A percentile compares a stretch with the other conserved stretches of the same genome.
Conservation (phyloP, 2,888 invertebrate species). For the Brachylomia viminalis region DNA sequence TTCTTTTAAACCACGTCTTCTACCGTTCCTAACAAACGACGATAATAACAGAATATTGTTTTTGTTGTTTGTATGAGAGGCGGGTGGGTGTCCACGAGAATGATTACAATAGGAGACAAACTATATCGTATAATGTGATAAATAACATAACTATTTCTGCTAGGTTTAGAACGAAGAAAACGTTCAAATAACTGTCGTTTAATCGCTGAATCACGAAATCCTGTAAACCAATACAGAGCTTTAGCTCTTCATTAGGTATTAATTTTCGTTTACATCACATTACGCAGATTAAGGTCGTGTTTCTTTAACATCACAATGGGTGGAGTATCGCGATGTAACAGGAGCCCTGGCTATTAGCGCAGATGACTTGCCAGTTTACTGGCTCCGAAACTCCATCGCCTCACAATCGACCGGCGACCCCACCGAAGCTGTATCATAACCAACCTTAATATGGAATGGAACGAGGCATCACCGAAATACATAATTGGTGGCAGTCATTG, state of each 20-base stretch:
- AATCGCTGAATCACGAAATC: neutral
- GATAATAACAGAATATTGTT: neutral
- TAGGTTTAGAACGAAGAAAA: neutral
- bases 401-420: slow-evolving; percentile 60
- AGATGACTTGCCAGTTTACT: slow-evolving; percentile 84
- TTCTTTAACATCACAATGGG: slow-evolving; percentile 70
- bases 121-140: slow-evolving; percentile 1
- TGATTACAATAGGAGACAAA: neutral
- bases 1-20: neutral
- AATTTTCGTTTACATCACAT: slow-evolving; percentile 58
- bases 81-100: neutral
- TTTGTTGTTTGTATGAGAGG: neutral
- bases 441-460: slow-evolving; percentile 50
- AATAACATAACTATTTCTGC: neutral
- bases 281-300: slow-evolving; percentile 66
- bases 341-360: slow-evolving; percentile 80
- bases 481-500: slow-evolving; percentile 51
- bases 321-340: slow-evolving; percentile 75
- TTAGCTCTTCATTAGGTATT: slow-evolving; percentile 15
- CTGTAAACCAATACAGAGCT: neutral
- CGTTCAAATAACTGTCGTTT: neutral
- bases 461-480: slow-evolving; percentile 53
- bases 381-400: slow-evolving; percentile 68
- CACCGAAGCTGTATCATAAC: slow-evolving; percentile 75
- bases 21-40: neutral